Evolutionary conservation across 2,888 invertebrate genomes (phyloP).

Genomic region (Apodemia mormo): DNA sequence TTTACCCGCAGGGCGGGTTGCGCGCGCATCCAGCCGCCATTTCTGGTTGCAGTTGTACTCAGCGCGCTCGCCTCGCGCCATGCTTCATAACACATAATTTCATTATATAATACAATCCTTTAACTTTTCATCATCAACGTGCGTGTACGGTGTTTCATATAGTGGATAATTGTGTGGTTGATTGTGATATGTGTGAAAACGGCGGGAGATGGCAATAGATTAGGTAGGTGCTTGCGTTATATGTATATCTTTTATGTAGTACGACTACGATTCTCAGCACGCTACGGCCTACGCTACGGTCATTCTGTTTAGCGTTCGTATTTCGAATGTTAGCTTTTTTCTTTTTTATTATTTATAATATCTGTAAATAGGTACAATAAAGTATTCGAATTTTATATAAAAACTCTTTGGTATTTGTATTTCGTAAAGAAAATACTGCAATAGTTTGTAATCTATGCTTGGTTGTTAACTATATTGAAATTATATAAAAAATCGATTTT

Average conservation of each 20-base stretch:
- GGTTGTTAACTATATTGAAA: too few relatives aligned
- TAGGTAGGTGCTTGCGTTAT: constrained; percentile 34
- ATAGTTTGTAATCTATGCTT: too few relatives aligned
- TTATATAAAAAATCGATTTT: too few relatives aligned
- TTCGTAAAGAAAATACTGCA: too few relatives aligned
- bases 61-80: constrained; percentile 68
- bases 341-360: constrained; percentile 20
- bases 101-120: constrained; percentile 56
- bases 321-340: constrained; percentile 25
- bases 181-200: constrained; percentile 33
- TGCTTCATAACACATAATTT: constrained; percentile 52
- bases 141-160: constrained; percentile 36
- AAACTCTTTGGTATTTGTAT: too few relatives aligned
- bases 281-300: constrained; percentile 34
- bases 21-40: constrained; percentile 75
- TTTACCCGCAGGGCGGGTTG: constrained; percentile 67
- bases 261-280: constrained; percentile 28
- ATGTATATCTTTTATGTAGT: constrained; percentile 24
- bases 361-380: not conserved
- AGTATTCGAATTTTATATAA: too few relatives aligned
- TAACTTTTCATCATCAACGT: constrained; percentile 31
- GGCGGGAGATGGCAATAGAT: constrained; percentile 36
- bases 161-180: constrained; percentile 35
- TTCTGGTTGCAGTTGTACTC: constrained; percentile 70
- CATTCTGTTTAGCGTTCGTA: constrained; percentile 28